Conservation (phyloP, 2,797 vertebrate genomes). For the Sciurus vulgaris region DNA sequence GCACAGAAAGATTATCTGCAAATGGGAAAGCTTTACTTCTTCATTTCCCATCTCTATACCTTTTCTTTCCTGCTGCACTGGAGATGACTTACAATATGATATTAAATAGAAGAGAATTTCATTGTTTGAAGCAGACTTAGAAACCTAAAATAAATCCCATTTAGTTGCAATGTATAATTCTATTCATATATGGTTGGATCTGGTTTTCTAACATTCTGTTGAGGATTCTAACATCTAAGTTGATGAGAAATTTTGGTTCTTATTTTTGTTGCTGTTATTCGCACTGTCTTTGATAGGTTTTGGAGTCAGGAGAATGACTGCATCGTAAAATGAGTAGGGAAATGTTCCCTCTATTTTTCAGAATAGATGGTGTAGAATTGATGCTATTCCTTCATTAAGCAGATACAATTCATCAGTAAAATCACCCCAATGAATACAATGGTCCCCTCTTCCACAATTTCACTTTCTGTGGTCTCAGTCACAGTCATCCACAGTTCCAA, state of each 20-base stretch:
- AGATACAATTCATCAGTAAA: not conserved
- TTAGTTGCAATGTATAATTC: not conserved
- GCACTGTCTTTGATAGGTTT: not conserved
- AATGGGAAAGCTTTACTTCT: not conserved
- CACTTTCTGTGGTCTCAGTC: not conserved
- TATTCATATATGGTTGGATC: not conserved
- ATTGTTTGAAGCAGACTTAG: not conserved
- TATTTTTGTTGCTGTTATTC: not conserved
- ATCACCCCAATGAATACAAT: not conserved
- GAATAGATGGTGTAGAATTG: not conserved
- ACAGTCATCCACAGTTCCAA: not conserved
- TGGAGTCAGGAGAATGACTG: not conserved
- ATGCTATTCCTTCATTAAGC: not conserved
- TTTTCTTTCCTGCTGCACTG: not conserved
- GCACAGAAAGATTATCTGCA: not conserved
- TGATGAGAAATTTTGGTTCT: not conserved
- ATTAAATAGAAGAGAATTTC: not conserved
- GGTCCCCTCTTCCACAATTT: not conserved
- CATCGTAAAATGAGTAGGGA: not conserved
- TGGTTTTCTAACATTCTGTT: not conserved
- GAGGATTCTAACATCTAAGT: not conserved
- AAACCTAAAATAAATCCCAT: not conserved
- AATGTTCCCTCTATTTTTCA: not conserved
- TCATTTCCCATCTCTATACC: not conserved
- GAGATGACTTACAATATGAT: not conserved